phyloP scores from a whole-genome alignment of 2,113 vertebrate species.

The Pygathrix nemaeus region DNA sequence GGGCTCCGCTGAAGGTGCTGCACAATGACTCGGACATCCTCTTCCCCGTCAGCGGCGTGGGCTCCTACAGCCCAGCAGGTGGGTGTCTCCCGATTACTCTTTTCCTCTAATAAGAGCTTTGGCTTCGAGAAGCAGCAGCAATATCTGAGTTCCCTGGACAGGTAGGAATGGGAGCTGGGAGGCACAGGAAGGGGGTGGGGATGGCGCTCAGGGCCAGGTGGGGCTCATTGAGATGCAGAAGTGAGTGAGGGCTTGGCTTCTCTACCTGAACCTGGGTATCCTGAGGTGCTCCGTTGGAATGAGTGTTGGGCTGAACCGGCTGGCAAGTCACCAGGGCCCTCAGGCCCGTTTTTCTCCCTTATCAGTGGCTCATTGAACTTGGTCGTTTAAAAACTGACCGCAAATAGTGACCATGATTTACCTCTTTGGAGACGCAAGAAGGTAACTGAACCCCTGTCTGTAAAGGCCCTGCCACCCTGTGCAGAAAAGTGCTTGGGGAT shows the following conservation, averaged over 20 bases:
- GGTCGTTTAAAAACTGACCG: not conserved
- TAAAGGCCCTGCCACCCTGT: not conserved
- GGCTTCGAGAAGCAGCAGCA: not conserved
- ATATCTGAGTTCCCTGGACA: not conserved
- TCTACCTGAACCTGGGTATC: not conserved
- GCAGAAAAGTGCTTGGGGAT: not conserved
- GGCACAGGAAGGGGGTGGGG: not conserved
- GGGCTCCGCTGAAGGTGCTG: conserved; percentile 91
- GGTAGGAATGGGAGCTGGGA: not conserved
- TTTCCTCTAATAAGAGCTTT: fast-evolving
- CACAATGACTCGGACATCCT: conserved; percentile 90
- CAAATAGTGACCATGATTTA: not conserved
- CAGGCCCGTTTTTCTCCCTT: not conserved
- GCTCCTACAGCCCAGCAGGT: conserved; percentile 89
- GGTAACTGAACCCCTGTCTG: not conserved
- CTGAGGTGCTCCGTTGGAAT: fast-evolving
- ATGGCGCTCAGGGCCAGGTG: not conserved
- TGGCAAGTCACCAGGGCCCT: not conserved
- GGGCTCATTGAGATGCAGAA: too few relatives aligned
- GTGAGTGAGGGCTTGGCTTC: not conserved
- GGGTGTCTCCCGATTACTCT: conserved; percentile 13
- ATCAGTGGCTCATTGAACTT: not conserved
- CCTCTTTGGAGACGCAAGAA: not conserved
- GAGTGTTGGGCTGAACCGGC: not conserved
- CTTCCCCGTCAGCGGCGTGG: conserved; percentile 89